Evolutionary conservation across 1,140 invertebrate genomes (phyloP).

Genomic region (Tenebrio molitor): DNA sequence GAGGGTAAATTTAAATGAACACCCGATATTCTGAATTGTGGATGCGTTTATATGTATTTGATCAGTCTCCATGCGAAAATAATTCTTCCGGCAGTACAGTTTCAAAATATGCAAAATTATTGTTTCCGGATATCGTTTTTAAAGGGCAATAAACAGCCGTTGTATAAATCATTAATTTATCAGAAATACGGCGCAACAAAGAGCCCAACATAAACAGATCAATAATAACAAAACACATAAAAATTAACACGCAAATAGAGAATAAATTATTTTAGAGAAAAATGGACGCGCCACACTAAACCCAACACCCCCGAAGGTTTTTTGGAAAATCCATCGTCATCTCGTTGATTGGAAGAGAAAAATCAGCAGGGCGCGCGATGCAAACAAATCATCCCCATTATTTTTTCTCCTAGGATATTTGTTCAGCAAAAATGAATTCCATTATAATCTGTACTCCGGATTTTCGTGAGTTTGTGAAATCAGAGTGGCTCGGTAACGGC

Average conservation of each 20-base stretch:
- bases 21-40: too few relatives aligned
- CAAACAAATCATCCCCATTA: slow-evolving; percentile 32
- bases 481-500: slow-evolving; percentile 49
- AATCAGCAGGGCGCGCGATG: neutral
- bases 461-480: slow-evolving; percentile 52
- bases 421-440: slow-evolving; percentile 45
- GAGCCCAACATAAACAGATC: slow-evolving; percentile 26
- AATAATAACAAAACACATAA: slow-evolving; percentile 21
- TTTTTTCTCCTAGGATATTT: slow-evolving; percentile 42
- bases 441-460: slow-evolving; percentile 41
- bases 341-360: slow-evolving; percentile 6
- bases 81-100: too few relatives aligned
- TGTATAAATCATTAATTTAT: slow-evolving; percentile 42
- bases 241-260: slow-evolving; percentile 22
- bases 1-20: too few relatives aligned
- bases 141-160: slow-evolving; percentile 32
- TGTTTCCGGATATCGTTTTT: slow-evolving; percentile 39
- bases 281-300: neutral
- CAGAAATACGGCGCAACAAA: neutral
- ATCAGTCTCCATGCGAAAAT: too few relatives aligned
- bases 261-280: slow-evolving; percentile 20
- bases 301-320: neutral
- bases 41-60: too few relatives aligned
- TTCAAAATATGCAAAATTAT: slow-evolving; percentile 5
- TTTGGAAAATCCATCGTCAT: neutral